Conservation (phyloP, 2,113 vertebrate species). For the Myodes glareolus region DNA sequence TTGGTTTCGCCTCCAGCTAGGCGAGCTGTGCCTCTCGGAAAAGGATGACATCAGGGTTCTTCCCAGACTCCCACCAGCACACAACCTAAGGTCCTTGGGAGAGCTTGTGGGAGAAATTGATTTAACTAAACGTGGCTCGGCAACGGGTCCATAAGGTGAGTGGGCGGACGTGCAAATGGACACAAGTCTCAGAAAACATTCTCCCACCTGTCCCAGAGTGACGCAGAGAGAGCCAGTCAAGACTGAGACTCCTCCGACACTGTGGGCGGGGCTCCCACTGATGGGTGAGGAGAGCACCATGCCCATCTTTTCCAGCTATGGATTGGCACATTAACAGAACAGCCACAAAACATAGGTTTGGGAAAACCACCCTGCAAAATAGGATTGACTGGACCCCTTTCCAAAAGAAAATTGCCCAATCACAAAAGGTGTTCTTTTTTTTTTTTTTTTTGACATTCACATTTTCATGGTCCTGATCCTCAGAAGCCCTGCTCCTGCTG, state of each 20-base stretch:
- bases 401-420: constrained; percentile 72
- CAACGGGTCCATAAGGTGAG: neutral
- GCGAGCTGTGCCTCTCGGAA: neutral
- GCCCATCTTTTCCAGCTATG: constrained; percentile 64
- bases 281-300: neutral
- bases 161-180: constrained; percentile 25
- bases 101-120: neutral
- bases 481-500: neutral
- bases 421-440: constrained; percentile 18
- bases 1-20: neutral
- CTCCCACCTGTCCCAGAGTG: neutral
- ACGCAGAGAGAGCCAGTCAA: neutral
- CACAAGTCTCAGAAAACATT: neutral
- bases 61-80: neutral
- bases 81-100: neutral
- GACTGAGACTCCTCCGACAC: neutral
- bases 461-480: constrained; percentile 8
- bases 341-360: constrained; percentile 76
- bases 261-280: neutral
- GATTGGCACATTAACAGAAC: constrained; percentile 65
- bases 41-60: neutral
- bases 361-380: constrained; percentile 68
- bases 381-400: constrained; percentile 49
- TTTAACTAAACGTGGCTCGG: neutral
- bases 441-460: constrained; percentile 50